A percentile compares a stretch with the other conserved stretches of the same genome.
These are phyloP conservation scores for Tenrec ecaudatus DNA, from an alignment of 2,113 vertebrate species.

Conservation along the genomic window DNA sequence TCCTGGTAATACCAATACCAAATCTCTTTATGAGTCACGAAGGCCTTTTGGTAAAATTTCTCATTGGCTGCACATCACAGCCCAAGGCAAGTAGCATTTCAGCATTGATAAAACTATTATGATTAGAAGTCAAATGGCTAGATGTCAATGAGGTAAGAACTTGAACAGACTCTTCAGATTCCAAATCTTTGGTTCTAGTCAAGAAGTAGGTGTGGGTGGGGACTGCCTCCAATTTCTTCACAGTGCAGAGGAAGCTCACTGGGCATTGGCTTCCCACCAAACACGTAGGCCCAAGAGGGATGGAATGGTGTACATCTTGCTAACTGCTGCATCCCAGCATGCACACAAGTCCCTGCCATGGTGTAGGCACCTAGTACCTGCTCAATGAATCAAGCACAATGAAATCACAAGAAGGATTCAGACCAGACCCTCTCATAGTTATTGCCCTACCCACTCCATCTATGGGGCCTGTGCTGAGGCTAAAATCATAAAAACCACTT, in stretches of 20 bases:
- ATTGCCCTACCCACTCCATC: not conserved
- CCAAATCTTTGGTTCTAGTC: not conserved
- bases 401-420: not conserved
- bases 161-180: not conserved
- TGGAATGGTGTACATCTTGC: fast-evolving
- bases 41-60: not conserved
- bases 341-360: no score
- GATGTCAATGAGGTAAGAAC: not conserved
- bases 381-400: not conserved
- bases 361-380: not conserved
- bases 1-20: not conserved
- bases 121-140: not conserved
- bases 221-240: no score
- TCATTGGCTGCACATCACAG: not conserved
- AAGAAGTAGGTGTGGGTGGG: no score
- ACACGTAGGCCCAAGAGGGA: not conserved
- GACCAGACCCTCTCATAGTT: not conserved
- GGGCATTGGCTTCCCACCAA: not conserved
- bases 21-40: not conserved
- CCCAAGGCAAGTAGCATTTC: not conserved
- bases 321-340: not conserved
- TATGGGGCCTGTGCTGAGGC: not conserved
- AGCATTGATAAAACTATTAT: not conserved
- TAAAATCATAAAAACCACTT: not conserved
- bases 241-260: fast-evolving